phyloP scores from a whole-genome alignment of 1,140 invertebrate species.

The Drosophila simulans region DNA sequence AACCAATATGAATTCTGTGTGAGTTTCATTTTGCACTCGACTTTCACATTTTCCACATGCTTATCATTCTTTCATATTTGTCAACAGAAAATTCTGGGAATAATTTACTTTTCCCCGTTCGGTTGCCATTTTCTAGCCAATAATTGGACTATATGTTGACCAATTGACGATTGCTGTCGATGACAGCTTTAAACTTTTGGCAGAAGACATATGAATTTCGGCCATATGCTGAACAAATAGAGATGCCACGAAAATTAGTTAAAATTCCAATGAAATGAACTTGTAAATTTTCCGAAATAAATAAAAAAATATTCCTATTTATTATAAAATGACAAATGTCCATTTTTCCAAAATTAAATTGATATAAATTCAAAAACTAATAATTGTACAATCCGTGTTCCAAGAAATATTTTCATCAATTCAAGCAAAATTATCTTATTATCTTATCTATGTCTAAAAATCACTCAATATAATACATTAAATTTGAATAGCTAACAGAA shows the following conservation, averaged over 20 bases:
- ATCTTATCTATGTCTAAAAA: no score
- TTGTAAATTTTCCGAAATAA: background rate
- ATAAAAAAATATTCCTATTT: background rate
- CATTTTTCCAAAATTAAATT: background rate
- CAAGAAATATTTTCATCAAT: no score
- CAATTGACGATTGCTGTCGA: constrained; percentile 18
- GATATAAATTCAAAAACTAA: background rate
- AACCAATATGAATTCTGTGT: constrained; percentile 33
- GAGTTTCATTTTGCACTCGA: constrained; percentile 25
- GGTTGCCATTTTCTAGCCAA: constrained; percentile 17
- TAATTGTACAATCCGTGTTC: background rate
- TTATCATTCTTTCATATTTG: constrained; percentile 20
- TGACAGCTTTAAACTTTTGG: constrained; percentile 38
- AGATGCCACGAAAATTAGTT: background rate
- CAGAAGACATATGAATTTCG: constrained; percentile 16
- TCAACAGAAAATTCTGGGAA: constrained; percentile 31
- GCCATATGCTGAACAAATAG: constrained; percentile 4
- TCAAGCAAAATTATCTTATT: no score
- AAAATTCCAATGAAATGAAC: background rate
- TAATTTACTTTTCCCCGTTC: constrained; percentile 10
- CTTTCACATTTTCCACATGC: constrained; percentile 19
- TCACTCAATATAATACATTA: background rate
- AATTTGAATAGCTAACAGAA: background rate
- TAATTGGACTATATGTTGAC: constrained; percentile 36
- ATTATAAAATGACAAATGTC: no score